Conservation (phyloP, 2,888 invertebrate species). For the Pseudolycoriella hygida region DNA sequence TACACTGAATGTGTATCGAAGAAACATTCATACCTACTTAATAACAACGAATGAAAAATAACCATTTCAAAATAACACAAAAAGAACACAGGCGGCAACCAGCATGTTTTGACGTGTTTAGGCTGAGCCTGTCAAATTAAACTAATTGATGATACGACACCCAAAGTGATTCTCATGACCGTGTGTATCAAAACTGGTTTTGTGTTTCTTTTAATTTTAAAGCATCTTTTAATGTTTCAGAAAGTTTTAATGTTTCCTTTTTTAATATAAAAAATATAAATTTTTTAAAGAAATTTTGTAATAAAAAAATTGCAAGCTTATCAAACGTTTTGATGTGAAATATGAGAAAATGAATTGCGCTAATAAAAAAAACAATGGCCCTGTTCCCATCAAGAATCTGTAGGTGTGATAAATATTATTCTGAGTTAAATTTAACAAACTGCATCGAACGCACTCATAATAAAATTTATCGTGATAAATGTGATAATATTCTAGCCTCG, state of each 20-base stretch:
- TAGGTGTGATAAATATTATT: no score
- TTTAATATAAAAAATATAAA: slow-evolving; percentile 1
- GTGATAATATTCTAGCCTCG: no score
- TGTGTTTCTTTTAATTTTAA: background rate
- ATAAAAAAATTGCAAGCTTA: slow-evolving; percentile 2
- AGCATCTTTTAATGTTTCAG: no score
- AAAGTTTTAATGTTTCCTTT: no score
- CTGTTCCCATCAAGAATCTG: no score
- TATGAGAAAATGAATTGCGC: no score
- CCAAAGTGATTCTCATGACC: slow-evolving; percentile 29
- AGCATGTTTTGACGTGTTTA: slow-evolving; percentile 30
- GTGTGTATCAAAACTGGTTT: background rate
- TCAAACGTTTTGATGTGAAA: background rate
- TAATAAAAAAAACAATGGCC: no score
- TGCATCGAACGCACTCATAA: no score
- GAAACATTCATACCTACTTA: no score
- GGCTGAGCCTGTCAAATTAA: slow-evolving; percentile 33
- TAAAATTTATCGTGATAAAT: no score
- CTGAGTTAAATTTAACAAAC: no score
- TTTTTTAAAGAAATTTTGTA: slow-evolving; percentile 1
- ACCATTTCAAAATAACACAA: slow-evolving; percentile 2
- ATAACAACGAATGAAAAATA: background rate
- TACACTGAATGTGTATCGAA: no score
- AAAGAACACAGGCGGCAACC: slow-evolving; percentile 20
- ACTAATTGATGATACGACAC: slow-evolving; percentile 33